A percentile compares a stretch with the other conserved stretches of the same genome.
Conservation (phyloP, 2,888 invertebrate species). For the Stegophylla sp. region DNA sequence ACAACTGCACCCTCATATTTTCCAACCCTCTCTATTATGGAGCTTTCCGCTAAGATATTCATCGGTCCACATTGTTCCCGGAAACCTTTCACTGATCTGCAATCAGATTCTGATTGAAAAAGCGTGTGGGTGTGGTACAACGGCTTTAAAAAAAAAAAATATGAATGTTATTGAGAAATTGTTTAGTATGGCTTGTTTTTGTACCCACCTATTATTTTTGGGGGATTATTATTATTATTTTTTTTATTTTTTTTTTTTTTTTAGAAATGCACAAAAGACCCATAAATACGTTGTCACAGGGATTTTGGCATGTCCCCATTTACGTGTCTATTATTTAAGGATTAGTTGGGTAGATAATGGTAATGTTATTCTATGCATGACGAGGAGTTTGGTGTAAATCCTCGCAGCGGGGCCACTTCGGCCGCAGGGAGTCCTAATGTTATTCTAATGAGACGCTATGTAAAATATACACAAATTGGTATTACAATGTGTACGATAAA, state of each 20-base stretch:
- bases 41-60: slow-evolving; percentile 57
- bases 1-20: slow-evolving; percentile 54
- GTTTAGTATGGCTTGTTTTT: slow-evolving; percentile 48
- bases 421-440: slow-evolving; percentile 58
- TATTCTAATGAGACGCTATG: slow-evolving; percentile 56
- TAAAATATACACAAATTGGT: slow-evolving; percentile 55
- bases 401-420: slow-evolving; percentile 52
- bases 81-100: slow-evolving; percentile 58
- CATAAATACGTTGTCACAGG: slow-evolving; percentile 54
- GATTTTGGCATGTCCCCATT: slow-evolving; percentile 56
- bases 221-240: slow-evolving; percentile 35
- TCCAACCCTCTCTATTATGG: slow-evolving; percentile 59
- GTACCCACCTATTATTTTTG: slow-evolving; percentile 51
- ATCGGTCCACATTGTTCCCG: slow-evolving; percentile 57
- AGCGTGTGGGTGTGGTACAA: slow-evolving; percentile 52
- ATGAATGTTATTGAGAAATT: slow-evolving; percentile 56
- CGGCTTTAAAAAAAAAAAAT: slow-evolving; percentile 54
- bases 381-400: slow-evolving; percentile 56
- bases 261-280: slow-evolving; percentile 42
- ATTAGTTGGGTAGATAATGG: slow-evolving; percentile 57
- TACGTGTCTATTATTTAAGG: slow-evolving; percentile 57
- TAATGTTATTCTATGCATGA: slow-evolving; percentile 56
- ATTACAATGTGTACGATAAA: slow-evolving; percentile 25
- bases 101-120: slow-evolving; percentile 59
- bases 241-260: slow-evolving; percentile 33